A percentile compares a stretch with the other conserved stretches of the same genome.
These are phyloP conservation scores for Dreissena polymorpha DNA, from an alignment of 1,140 invertebrate species.

Conservation along the genomic window DNA sequence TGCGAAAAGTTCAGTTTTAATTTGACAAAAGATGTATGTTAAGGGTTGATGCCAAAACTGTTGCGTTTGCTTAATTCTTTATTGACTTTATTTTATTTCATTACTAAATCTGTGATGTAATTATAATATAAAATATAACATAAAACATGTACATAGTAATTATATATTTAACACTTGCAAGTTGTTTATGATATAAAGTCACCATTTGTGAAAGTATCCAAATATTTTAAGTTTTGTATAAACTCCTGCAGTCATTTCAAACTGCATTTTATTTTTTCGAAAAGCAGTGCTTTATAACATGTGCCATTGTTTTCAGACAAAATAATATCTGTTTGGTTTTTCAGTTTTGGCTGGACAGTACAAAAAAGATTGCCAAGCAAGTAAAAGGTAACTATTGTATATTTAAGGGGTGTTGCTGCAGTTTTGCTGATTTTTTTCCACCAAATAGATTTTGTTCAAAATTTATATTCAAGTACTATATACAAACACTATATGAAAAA, in stretches of 20 bases:
- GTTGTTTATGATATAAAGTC: slow-evolving; percentile 93
- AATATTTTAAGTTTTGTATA: slow-evolving; percentile 95
- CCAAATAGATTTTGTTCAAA: too few species aligned
- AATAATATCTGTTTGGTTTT: slow-evolving; percentile 4
- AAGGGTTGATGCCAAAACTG: too few species aligned
- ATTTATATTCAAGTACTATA: too few species aligned
- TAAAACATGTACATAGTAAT: neutral
- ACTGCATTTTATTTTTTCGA: slow-evolving; percentile 83
- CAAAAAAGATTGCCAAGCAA: slow-evolving; percentile 69
- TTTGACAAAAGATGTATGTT: too few species aligned
- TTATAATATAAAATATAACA: too few species aligned
- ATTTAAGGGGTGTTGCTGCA: too few species aligned
- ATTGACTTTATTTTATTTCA: too few species aligned
- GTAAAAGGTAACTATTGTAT: slow-evolving; percentile 40
- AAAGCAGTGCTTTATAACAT: slow-evolving; percentile 18
- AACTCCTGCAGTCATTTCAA: slow-evolving; percentile 96
- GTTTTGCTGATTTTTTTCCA: too few species aligned
- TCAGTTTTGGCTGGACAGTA: slow-evolving; percentile 68
- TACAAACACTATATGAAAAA: too few species aligned
- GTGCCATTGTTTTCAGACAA: neutral
- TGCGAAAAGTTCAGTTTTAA: too few species aligned
- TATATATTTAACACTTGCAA: slow-evolving; percentile 82
- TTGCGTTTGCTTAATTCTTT: too few species aligned
- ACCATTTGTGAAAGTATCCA: slow-evolving; percentile 92
- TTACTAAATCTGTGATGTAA: too few species aligned